Evolutionary conservation across 2,797 vertebrate genomes (phyloP), one percentile per base, ranked within the genome.

Genomic region (Danio albolineatus): DNA sequence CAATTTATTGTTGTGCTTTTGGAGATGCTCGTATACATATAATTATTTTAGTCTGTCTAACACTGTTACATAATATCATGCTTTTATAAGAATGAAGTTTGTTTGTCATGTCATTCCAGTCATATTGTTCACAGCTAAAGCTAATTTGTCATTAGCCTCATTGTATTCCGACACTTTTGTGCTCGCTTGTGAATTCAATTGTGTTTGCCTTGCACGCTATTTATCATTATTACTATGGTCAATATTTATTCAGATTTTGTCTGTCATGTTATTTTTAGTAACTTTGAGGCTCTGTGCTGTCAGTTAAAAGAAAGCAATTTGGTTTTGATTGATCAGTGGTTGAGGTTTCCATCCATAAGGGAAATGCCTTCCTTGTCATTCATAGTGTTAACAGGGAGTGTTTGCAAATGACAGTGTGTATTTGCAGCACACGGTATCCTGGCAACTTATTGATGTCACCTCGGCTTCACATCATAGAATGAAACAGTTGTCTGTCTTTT

Each of bases 351-450:
- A 7, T 51, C 10, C 4, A 16, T 5, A 65, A n/a, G 49, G 60
- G 51, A 38, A 41, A 62, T 36, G 7, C 48, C 21, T 54, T 69
- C 13, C 53, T 62, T 3, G 65, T 44, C 28, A 19, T 38, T 19
- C 41, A 39, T 10, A n/a, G 19, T 16, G 28, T 51, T 43, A 78
- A 74, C 71, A 78, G 77, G 73, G 43, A 64, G 70, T 84, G 80
- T 86, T 83, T 73, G 56, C 73, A 53, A 73, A 66, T 38, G 36
- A 19, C 36, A 46, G 41, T 82, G 64, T 85, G 57, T 81, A 74
- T 84, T 76, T 84, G 36, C 75, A 54, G 62, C 19, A 6, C 36
- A 38, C 14, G 5, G 59, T 78, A 16, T 65, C 70, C 48, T 73
- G 54, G 57, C 51, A 72, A 46, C 72, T 4, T 19, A 9, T 16